Base-by-base conservation (phyloP, 2,797 vertebrate species). In the Enteromius mattozi region DNA sequence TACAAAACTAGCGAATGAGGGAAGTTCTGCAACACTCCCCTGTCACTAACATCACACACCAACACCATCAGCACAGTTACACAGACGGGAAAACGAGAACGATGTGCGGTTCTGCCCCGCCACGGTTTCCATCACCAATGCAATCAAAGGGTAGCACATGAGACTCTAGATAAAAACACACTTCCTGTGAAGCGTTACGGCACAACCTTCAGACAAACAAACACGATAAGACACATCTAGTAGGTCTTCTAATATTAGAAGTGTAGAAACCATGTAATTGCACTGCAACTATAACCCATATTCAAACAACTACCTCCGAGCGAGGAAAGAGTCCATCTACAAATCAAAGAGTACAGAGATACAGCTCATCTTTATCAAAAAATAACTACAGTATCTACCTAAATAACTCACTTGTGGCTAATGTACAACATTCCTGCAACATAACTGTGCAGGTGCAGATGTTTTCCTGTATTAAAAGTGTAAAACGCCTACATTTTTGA, bases 1-100 rank as follows among this genome's bases (percentile, higher is more conserved):
- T 45, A 24, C 45, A 51, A 69, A 27, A 19, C 45, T 24, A n/a
- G 6, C 3, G 7, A 17, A 69, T 54, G n/a, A 51, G 33, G 45
- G 21, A 80, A 54, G 61, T 40, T 69, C 47, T 51, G 65, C n/a
- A n/a, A n/a, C n/a, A n/a, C n/a, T n/a, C n/a, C 77, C 17, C 24
- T 3, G 12, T 35, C 49, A 9, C 24, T 65, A 68, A 80, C 33
- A 35, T 35, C 33, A 77, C 21, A 66, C 1, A 51, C 5, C 27
- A 51, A 27, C 6, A 14, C 2, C n/a, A 51, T 45, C 24, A 49
- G 21, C 27, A 40, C 17, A 78, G 30, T 47, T 21, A 78, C 37
- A 47, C 16, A 6, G 27, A 51, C 1, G 13, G 49, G 30, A 69
- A 56, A 21, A 40, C 47, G 8, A 1, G 0, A 70, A 19, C 2